Conservation (phyloP, 2,797 vertebrate species). For the Acanthornis magna region DNA sequence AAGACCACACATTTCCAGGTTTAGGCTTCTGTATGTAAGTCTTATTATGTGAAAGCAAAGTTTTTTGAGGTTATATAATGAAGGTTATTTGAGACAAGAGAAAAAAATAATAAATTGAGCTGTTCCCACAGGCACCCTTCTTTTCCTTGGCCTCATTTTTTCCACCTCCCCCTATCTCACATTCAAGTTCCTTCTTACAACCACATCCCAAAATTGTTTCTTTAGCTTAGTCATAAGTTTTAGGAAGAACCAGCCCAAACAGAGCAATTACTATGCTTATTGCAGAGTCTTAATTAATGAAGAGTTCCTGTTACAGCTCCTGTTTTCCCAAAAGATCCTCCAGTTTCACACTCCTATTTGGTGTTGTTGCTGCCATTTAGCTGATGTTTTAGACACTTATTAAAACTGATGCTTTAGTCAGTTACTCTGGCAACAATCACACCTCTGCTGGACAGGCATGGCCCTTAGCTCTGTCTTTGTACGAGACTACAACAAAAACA, state of each 20-base stretch:
- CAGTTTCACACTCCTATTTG: background rate
- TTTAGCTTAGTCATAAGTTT: background rate
- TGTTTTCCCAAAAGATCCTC: background rate
- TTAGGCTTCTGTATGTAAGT: background rate
- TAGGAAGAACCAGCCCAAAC: background rate
- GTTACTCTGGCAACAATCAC: background rate
- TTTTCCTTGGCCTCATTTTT: background rate
- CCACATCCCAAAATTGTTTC: background rate
- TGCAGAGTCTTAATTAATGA: background rate
- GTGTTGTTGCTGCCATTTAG: background rate
- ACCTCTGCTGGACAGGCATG: background rate
- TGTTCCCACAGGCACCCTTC: background rate
- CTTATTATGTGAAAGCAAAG: background rate
- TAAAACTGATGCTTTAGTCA: background rate
- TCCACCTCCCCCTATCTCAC: background rate
- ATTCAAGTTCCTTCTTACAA: background rate
- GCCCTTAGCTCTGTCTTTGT: background rate
- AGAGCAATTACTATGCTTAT: background rate
- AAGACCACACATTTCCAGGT: background rate
- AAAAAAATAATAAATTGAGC: background rate
- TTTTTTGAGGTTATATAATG: background rate
- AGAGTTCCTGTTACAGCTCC: background rate
- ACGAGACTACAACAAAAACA: fast-evolving
- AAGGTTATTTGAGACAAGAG: background rate
- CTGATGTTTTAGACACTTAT: background rate